A percentile compares a stretch with the other conserved stretches of the same genome.
phyloP scores from a whole-genome alignment of 2,888 invertebrate species.

The Rhyacophila evoluta region DNA sequence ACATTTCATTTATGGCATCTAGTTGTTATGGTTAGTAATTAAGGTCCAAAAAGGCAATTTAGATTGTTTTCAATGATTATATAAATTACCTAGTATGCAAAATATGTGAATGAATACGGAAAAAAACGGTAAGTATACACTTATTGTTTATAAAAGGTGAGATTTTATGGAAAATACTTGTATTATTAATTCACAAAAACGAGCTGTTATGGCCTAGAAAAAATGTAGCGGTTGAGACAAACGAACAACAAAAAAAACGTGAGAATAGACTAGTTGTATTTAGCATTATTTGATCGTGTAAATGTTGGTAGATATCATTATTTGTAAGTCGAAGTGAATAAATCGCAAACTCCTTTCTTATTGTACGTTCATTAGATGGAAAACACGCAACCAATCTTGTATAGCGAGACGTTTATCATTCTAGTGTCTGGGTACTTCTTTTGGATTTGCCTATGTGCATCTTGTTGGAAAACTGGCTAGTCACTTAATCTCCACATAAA shows the following conservation, averaged over 20 bases:
- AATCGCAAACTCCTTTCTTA: neutral
- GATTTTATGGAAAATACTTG: neutral
- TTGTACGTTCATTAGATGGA: neutral
- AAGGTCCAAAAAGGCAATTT: no score
- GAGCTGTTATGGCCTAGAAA: neutral
- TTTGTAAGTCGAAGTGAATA: neutral
- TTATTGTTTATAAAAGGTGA: conserved; percentile 3
- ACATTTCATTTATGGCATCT: no score
- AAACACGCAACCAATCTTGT: conserved; percentile 36
- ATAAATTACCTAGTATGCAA: neutral
- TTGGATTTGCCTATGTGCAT: neutral
- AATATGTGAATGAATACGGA: neutral
- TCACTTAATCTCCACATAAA: no score
- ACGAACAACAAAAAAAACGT: neutral
- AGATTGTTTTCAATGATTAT: no score
- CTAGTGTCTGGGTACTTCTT: neutral
- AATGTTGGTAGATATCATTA: neutral
- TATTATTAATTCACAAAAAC: neutral
- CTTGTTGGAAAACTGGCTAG: no score
- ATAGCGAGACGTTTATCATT: conserved; percentile 20
- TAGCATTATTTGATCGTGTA: conserved; percentile 22
- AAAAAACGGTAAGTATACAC: neutral
- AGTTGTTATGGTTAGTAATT: no score
- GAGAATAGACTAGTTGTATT: neutral
- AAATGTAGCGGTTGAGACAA: neutral